Base-by-base conservation (phyloP, 2,113 vertebrate species). In the Nyctereutes procyonoides region DNA sequence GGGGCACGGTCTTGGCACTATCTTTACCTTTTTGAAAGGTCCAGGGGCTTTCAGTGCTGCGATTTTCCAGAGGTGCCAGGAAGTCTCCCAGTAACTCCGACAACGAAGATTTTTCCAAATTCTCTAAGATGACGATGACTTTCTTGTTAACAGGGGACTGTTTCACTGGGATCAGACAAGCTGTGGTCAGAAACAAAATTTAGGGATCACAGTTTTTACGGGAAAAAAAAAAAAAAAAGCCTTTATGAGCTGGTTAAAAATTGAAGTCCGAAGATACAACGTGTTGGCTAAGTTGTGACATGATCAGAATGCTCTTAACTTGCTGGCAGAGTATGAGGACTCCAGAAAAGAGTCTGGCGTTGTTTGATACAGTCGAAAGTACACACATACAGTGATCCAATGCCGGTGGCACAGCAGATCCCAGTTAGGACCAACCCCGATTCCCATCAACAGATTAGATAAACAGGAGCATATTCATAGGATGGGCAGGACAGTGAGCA, bases 21-120 rank as follows among this genome's bases (percentile, higher is more conserved):
- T 17, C 48, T 35, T 98, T 98, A 99, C 99, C 99, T 97, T 99
- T 99, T 86, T 98, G 99, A 88, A 99, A 93, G 98, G 93, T 98
- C 98, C 98, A 96, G 95, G 99, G 92, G 97, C 98, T 99, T 92
- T 99, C 98, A 0, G 98, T 97, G 96, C 99, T 99, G 58, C 99
- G 98, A 97, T 99, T 99, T 98, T 99, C 99, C 98, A 99, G 98
- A 65, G 99, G 99, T 96, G 99, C 99, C 98, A 99, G 99, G 92
- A 99, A 99, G 97, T 99, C 99, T 76, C 99, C 99, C 20, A 99
- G 96, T 96, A 99, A 98, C 92, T 99, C 99, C 10, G 98, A 99
- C 32, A 99, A 98, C 4, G 99, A 99, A n/a, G 99, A 98, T 98
- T 98, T 99, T 98, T 99, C 99, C 98, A 99, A 98, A 51, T 99